These are phyloP conservation scores for Lacanobia wlatinum DNA, from an alignment of 2,888 invertebrate species.

Conservation along the genomic window DNA sequence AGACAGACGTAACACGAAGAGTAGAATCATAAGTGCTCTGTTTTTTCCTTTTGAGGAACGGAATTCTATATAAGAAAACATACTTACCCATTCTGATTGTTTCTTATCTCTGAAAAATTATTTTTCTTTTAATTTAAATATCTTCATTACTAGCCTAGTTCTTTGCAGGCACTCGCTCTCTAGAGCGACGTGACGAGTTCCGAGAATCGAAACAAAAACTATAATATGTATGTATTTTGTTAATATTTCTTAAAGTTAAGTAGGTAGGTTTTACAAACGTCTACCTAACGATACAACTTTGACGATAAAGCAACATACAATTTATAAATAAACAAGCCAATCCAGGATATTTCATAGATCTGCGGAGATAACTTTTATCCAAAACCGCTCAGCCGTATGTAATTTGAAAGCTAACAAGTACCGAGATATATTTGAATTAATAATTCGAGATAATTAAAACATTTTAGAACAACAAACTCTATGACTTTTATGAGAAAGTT, in stretches of 20 bases:
- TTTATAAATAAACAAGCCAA: too few species aligned
- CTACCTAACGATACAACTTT: too few species aligned
- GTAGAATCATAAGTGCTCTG: not conserved
- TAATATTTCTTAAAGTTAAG: not conserved
- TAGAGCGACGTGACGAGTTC: not conserved
- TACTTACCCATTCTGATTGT: constrained; percentile 1
- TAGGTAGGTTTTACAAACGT: too few species aligned
- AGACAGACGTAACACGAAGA: not conserved
- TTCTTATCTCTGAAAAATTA: constrained; percentile 17
- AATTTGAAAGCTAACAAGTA: too few species aligned
- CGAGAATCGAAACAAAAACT: not conserved
- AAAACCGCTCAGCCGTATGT: too few species aligned
- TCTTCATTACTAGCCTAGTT: not conserved
- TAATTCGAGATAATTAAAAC: too few species aligned
- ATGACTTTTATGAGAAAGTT: too few species aligned
- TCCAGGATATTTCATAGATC: too few species aligned
- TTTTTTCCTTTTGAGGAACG: not conserved
- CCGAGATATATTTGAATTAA: too few species aligned
- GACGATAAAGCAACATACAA: too few species aligned
- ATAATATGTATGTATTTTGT: not conserved
- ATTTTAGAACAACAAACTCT: too few species aligned
- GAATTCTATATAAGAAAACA: not conserved
- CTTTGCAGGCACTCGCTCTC: not conserved
- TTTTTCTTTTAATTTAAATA: not conserved
- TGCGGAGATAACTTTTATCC: too few species aligned